Evolutionary conservation across 2,888 invertebrate species (phyloP).

Genomic region (Drosophila greeni): DNA sequence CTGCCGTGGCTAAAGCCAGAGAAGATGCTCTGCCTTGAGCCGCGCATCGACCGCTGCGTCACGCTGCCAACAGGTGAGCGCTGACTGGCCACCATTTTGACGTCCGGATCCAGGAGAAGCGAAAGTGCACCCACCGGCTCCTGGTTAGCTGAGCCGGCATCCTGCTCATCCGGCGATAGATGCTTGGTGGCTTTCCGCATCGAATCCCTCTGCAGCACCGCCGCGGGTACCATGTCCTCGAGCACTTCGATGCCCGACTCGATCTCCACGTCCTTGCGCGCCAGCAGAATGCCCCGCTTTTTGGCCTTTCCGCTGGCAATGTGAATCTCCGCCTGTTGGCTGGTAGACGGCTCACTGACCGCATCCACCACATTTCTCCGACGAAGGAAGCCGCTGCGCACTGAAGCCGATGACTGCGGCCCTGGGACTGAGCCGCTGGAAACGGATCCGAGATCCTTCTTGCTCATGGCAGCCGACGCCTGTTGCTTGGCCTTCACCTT

Average conservation of each 20-base stretch:
- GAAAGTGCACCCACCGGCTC: background rate
- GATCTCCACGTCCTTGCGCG: slow-evolving; percentile 76
- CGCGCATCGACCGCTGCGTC: background rate
- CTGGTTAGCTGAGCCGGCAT: background rate
- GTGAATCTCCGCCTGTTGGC: slow-evolving; percentile 42
- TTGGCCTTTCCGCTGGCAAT: slow-evolving; percentile 46
- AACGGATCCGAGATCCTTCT: slow-evolving; percentile 54
- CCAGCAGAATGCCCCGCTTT: slow-evolving; percentile 64
- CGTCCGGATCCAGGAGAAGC: slow-evolving; percentile 3
- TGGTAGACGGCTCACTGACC: slow-evolving; percentile 40
- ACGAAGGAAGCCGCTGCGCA: slow-evolving; percentile 69
- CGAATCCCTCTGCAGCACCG: background rate
- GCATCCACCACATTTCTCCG: slow-evolving; percentile 61
- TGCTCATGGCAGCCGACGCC: slow-evolving; percentile 50
- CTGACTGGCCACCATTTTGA: background rate
- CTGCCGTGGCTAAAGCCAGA: slow-evolving; percentile 19
- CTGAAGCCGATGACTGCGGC: slow-evolving; percentile 23
- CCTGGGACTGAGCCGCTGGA: slow-evolving; percentile 31
- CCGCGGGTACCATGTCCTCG: slow-evolving; percentile 75
- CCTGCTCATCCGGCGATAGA: slow-evolving; percentile 1
- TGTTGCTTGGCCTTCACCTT: slow-evolving; percentile 75
- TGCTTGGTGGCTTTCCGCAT: background rate
- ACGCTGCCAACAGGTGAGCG: background rate
- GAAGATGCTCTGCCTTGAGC: slow-evolving; percentile 4
- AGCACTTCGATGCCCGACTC: slow-evolving; percentile 78